A percentile compares a stretch with the other conserved stretches of the same genome.
These are phyloP conservation scores for Eulemur rufifrons DNA, from an alignment of 2,113 vertebrate species.

Conservation along the genomic window DNA sequence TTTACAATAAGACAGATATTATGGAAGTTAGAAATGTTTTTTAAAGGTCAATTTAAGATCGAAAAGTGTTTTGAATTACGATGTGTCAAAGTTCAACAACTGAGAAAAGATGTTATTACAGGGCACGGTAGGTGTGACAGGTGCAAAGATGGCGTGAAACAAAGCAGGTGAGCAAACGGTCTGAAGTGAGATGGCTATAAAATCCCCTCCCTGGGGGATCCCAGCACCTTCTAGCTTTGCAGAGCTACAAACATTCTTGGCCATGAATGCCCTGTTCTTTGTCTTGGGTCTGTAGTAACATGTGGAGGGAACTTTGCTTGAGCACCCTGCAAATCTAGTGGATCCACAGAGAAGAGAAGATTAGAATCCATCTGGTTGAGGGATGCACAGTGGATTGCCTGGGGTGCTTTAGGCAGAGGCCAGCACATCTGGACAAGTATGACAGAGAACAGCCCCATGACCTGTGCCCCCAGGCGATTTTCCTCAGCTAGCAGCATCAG, in stretches of 20 bases:
- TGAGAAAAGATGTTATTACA: not conserved
- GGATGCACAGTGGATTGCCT: not conserved
- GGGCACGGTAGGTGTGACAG: not conserved
- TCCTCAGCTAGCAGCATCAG: not conserved
- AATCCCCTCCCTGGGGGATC: not conserved
- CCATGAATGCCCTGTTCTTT: not conserved
- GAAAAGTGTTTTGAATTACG: not conserved
- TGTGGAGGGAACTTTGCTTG: not conserved
- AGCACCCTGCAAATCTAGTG: not conserved
- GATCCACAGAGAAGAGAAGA: not conserved
- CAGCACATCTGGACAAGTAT: not conserved
- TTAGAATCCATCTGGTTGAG: not conserved
- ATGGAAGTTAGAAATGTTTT: not conserved
- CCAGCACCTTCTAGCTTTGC: not conserved
- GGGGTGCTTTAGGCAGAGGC: not conserved
- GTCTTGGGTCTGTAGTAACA: not conserved
- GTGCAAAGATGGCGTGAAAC: not conserved
- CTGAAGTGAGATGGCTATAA: not conserved
- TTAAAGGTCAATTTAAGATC: not conserved
- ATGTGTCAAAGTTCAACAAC: not conserved
- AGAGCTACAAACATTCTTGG: not conserved
- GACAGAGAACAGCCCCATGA: not conserved
- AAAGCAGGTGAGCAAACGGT: not conserved
- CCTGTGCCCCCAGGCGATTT: not conserved
- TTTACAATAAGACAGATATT: not conserved